Conservation (phyloP, 23 tunicate species). For the Clavelina lepadiformis region DNA sequence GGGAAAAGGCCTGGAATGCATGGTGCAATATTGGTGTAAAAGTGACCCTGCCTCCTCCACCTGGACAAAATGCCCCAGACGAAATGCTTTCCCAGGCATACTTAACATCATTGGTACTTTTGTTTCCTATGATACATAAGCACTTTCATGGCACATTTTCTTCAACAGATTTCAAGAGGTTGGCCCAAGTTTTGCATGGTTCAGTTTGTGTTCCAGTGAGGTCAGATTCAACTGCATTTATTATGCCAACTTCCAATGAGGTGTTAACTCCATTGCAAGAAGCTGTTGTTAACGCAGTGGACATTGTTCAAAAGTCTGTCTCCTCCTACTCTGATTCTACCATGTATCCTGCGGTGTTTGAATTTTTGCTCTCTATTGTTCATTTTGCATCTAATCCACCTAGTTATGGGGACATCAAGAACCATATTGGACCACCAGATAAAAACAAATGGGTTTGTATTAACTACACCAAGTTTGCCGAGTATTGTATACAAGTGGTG, state of each 20-base stretch:
- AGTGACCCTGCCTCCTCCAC: constrained; percentile 66
- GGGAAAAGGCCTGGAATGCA: constrained; percentile 57
- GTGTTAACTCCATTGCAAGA: constrained; percentile 68
- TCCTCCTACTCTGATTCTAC: constrained; percentile 69
- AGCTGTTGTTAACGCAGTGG: constrained; percentile 54
- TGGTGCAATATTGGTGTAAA: constrained; percentile 84
- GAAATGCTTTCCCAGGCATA: constrained; percentile 83
- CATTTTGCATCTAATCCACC: constrained; percentile 71
- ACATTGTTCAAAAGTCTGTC: constrained; percentile 57
- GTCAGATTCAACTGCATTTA: constrained; percentile 78
- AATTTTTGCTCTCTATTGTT: constrained; percentile 48
- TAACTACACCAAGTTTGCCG: constrained; percentile 73
- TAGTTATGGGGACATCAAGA: constrained; percentile 67
- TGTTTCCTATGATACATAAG: constrained; percentile 61
- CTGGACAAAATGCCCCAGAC: constrained; percentile 51
- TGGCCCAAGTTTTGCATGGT: constrained; percentile 56
- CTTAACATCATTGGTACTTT: constrained; percentile 50
- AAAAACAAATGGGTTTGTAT: constrained; percentile 70
- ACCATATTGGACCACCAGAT: constrained; percentile 34
- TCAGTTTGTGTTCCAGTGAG: constrained; percentile 74
- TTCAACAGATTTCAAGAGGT: constrained; percentile 38
- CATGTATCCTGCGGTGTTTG: constrained; percentile 84
- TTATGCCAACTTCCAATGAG: constrained; percentile 54
- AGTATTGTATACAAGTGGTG: constrained; percentile 60
- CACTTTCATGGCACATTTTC: constrained; percentile 42